A percentile compares a stretch with the other conserved stretches of the same genome.
These are phyloP conservation scores for Rhegmatorhina hoffmannsi DNA, from an alignment of 2,113 vertebrate species.

Conservation along the genomic window DNA sequence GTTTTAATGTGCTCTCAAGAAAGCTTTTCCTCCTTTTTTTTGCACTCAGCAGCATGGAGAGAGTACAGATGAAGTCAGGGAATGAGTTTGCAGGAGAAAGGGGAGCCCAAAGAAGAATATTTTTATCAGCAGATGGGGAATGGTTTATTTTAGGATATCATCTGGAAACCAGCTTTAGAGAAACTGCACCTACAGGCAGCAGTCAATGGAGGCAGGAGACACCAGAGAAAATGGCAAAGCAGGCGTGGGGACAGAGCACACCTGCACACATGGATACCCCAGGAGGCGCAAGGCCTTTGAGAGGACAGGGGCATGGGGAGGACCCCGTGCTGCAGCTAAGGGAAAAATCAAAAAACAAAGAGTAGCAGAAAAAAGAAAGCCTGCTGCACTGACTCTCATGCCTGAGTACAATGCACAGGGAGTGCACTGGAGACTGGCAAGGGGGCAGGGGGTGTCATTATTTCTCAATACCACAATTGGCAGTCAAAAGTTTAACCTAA, in stretches of 20 bases:
- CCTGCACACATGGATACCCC: background rate
- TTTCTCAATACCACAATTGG: background rate
- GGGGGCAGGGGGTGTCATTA: background rate
- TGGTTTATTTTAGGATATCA: background rate
- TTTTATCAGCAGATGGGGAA: background rate
- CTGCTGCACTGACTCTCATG: background rate
- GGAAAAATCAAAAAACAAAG: background rate
- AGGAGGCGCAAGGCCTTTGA: background rate
- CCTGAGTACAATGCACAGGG: background rate
- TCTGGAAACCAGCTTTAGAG: background rate
- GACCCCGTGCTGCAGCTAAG: background rate
- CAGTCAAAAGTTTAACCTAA: background rate
- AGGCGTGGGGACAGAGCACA: rapidly evolving
- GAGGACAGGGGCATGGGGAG: background rate
- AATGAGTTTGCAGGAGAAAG: background rate
- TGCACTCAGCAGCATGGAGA: background rate
- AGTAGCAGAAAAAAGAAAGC: background rate
- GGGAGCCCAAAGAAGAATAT: background rate
- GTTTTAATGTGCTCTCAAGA: background rate
- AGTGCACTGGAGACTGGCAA: background rate
- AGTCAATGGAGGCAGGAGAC: rapidly evolving
- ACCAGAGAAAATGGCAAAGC: background rate
- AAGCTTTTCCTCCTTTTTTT: background rate
- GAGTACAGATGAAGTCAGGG: background rate
- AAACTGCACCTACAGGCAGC: background rate